Conservation (phyloP, 1,140 invertebrate genomes). For the Drosophila fuyamai region DNA sequence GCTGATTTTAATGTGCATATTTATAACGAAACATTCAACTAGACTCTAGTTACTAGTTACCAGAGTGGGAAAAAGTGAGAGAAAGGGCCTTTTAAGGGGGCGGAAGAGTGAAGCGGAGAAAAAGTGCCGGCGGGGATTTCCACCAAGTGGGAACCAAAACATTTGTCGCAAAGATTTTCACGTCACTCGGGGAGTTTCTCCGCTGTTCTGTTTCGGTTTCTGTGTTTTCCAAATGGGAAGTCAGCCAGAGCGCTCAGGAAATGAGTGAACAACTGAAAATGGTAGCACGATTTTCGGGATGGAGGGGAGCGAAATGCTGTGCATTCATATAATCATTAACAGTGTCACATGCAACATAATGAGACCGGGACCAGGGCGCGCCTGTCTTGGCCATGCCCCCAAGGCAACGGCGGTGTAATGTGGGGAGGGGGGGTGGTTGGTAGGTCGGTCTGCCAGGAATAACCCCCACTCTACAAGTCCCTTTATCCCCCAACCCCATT, state of each 20-base stretch:
- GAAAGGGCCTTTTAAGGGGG: not conserved
- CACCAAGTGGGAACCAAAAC: slow-evolving; percentile 81
- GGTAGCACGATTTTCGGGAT: slow-evolving; percentile 17
- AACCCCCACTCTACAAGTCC: not conserved
- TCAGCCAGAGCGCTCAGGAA: slow-evolving; percentile 38
- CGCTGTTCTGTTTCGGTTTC: slow-evolving; percentile 7
- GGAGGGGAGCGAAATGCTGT: slow-evolving; percentile 9
- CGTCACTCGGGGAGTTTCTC: slow-evolving; percentile 56
- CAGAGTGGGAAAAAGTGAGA: slow-evolving; percentile 11
- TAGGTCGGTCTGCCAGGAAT: not conserved
- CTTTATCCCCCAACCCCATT: not conserved
- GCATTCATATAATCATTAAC: slow-evolving; percentile 82
- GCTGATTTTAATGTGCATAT: slow-evolving; percentile 66
- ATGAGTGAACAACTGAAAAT: slow-evolving; percentile 55
- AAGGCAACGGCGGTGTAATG: slow-evolving; percentile 19
- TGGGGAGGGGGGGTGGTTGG: not conserved
- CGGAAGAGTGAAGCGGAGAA: slow-evolving; percentile 8
- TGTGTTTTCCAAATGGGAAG: slow-evolving; percentile 20
- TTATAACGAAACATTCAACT: slow-evolving; percentile 69
- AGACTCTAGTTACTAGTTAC: slow-evolving; percentile 15
- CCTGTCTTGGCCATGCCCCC: slow-evolving; percentile 52
- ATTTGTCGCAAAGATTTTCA: slow-evolving; percentile 83
- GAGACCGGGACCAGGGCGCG: slow-evolving; percentile 74
- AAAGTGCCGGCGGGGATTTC: slow-evolving; percentile 54
- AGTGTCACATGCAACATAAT: slow-evolving; percentile 84